Evolutionary conservation across 2,797 vertebrate species (phyloP).

Genomic region (Anas flavirostris): DNA sequence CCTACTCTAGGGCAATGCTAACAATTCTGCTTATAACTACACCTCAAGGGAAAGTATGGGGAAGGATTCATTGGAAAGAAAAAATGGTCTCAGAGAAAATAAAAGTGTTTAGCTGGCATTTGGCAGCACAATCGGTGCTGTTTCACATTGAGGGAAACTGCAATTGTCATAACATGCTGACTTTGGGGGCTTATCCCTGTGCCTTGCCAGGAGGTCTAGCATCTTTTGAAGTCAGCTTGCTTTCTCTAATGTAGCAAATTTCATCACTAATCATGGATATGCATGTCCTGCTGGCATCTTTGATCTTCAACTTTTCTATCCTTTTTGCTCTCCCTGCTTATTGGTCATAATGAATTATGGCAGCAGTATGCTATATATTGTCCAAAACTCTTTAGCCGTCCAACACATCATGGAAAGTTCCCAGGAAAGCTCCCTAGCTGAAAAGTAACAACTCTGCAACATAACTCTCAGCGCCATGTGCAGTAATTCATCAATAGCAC

Average conservation of each 20-base stretch:
- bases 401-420: slow-evolving; percentile 58
- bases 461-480: slow-evolving; percentile 65
- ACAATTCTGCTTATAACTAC: neutral
- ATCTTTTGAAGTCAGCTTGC: slow-evolving; percentile 32
- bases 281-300: slow-evolving; percentile 34
- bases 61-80: neutral
- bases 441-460: slow-evolving; percentile 70
- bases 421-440: slow-evolving; percentile 65
- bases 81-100: slow-evolving; percentile 10
- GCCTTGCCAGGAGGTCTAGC: slow-evolving; percentile 40
- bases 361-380: slow-evolving; percentile 26
- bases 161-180: slow-evolving; percentile 20
- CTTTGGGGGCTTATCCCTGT: neutral
- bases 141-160: neutral
- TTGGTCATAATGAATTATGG: slow-evolving; percentile 61
- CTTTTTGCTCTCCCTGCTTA: slow-evolving; percentile 38
- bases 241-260: slow-evolving; percentile 41
- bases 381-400: slow-evolving; percentile 55
- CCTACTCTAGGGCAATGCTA: neutral
- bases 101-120: slow-evolving; percentile 16
- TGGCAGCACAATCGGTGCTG: neutral
- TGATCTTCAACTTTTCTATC: slow-evolving; percentile 58
- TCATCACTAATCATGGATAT: slow-evolving; percentile 39
- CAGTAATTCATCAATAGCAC: slow-evolving; percentile 73
- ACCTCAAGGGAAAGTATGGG: neutral